Conservation (phyloP, 30 jellyfish, hydroid and myxozoan genomes). For the Hydractinia symbiolongicarpus region DNA sequence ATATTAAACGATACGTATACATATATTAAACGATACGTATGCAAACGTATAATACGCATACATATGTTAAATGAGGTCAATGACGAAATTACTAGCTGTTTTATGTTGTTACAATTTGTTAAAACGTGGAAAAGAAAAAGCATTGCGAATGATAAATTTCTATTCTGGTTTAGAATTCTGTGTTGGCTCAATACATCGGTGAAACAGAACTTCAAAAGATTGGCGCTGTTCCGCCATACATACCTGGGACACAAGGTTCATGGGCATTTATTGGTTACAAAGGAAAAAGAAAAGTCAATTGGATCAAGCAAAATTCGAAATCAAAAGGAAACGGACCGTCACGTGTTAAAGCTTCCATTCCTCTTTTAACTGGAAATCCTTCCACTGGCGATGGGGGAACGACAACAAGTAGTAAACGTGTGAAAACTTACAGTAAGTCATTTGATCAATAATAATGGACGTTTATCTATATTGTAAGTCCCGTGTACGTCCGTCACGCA, state of each 20-base stretch:
- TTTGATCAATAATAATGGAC: background rate
- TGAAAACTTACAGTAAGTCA: background rate
- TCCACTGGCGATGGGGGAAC: background rate
- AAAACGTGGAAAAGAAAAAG: no score
- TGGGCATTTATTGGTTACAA: conserved; percentile 80
- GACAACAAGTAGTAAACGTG: background rate
- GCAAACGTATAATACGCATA: no score
- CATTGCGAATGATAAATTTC: no score
- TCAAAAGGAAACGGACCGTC: conserved; percentile 59
- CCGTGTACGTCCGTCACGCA: no score
- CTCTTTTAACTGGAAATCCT: background rate
- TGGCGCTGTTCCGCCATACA: conserved; percentile 55
- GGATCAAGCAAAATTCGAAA: conserved; percentile 52
- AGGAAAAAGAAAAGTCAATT: conserved; percentile 38
- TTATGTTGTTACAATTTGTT: no score
- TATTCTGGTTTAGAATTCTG: conserved; percentile 37
- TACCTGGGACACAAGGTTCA: conserved; percentile 52
- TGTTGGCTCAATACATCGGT: conserved; percentile 29
- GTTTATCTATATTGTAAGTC: no score
- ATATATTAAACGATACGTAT: no score
- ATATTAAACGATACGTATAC: no score
- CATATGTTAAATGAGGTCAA: no score
- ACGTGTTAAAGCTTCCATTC: conserved; percentile 21
- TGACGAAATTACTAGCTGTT: no score
- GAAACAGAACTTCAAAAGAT: conserved; percentile 25